Percentiles rank a stretch among this genome's conserved stretches.
Conservation (phyloP, 2,797 vertebrate species). For the Sebastes cheni region DNA sequence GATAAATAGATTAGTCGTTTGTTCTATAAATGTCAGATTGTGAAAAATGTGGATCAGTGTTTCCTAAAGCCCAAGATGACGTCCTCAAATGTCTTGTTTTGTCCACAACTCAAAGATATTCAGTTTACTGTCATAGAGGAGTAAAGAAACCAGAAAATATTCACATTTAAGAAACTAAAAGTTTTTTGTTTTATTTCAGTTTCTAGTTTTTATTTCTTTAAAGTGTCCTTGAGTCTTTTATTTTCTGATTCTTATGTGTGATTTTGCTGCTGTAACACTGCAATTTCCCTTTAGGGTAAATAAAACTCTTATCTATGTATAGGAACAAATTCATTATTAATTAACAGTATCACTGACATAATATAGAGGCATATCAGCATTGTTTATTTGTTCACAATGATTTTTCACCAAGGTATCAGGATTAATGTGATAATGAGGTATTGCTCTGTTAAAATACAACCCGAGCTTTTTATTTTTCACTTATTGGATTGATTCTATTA, state of each 20-base stretch:
- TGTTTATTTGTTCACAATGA: background rate
- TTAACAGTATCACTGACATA: constrained; percentile 12
- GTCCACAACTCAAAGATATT: too few species aligned
- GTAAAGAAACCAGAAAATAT: too few species aligned
- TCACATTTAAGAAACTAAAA: too few species aligned
- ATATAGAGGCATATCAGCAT: background rate
- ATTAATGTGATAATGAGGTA: constrained; percentile 13
- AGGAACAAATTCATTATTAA: background rate
- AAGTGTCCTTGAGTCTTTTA: background rate
- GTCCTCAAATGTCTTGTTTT: too few species aligned
- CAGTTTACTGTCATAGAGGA: too few species aligned
- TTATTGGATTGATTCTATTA: constrained; percentile 8
- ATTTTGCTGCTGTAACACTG: background rate
- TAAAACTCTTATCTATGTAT: background rate
- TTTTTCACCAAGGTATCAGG: background rate
- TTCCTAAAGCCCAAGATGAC: too few species aligned
- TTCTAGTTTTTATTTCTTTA: background rate
- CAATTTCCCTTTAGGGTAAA: background rate
- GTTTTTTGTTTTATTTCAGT: background rate
- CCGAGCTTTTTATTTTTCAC: constrained; percentile 9
- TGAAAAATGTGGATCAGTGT: too few species aligned
- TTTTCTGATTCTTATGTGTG: background rate
- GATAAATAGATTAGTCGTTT: too few species aligned
- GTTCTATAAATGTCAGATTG: too few species aligned
- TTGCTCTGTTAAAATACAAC: background rate